phyloP scores from a whole-genome alignment of 2,888 invertebrate genomes.

The Callyntrura guangdongensis region DNA sequence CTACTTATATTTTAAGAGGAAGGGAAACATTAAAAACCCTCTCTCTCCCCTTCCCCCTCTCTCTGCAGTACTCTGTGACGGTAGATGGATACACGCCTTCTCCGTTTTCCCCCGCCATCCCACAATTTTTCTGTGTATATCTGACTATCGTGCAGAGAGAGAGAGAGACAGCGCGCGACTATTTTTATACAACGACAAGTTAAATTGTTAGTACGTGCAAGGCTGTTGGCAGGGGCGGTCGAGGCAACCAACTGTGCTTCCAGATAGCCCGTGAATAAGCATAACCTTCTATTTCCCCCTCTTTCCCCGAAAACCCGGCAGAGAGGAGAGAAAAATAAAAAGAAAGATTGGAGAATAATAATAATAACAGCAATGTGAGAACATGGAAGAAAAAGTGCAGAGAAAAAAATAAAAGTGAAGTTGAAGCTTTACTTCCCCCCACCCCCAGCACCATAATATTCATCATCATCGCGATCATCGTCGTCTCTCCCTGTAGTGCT shows the following conservation, averaged over 20 bases:
- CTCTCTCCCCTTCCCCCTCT: neutral
- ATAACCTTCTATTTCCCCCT: neutral
- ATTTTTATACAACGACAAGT: too few species aligned
- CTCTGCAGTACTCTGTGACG: neutral
- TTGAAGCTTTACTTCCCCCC: neutral
- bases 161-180: neutral
- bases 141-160: neutral
- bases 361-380: neutral
- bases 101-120: too few species aligned
- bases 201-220: neutral
- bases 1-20: neutral
- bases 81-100: neutral
- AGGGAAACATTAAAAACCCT: neutral
- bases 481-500: neutral
- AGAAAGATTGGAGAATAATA: neutral
- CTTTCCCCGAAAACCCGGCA: neutral
- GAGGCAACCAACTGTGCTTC: constrained; percentile 17
- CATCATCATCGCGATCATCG: neutral
- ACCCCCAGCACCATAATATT: too few species aligned
- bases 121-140: neutral
- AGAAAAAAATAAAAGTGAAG: constrained; percentile 22
- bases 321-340: too few species aligned
- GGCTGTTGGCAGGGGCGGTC: neutral
- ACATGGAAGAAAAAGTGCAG: constrained; percentile 53
- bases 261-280: constrained; percentile 23